phyloP scores from a whole-genome alignment of 1,140 invertebrate genomes.

The Cyclina sinensis region DNA sequence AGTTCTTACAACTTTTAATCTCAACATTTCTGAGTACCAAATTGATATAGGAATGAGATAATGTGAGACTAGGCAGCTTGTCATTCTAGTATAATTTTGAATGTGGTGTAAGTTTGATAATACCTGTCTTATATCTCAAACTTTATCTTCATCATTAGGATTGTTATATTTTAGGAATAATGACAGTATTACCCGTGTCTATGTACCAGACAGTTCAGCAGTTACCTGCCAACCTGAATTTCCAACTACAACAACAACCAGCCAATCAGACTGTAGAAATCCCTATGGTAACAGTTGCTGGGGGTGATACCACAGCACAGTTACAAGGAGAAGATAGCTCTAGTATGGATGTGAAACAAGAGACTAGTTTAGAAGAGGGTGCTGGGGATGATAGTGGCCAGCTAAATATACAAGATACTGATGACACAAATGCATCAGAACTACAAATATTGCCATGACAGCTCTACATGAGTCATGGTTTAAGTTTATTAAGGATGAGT shows the following conservation, averaged over 20 bases:
- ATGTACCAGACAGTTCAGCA: slow-evolving; percentile 94
- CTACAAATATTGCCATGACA: slow-evolving; percentile 6
- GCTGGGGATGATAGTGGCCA: slow-evolving; percentile 14
- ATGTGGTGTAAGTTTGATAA: no score
- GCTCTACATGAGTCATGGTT: no score
- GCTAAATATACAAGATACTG: slow-evolving; percentile 40
- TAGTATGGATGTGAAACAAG: neutral
- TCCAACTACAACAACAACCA: slow-evolving; percentile 41
- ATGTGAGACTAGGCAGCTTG: no score
- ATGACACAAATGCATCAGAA: neutral
- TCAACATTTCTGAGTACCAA: no score
- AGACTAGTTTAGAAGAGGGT: neutral
- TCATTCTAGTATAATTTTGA: no score
- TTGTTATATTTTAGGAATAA: slow-evolving; percentile 93
- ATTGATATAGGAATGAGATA: no score
- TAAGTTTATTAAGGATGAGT: no score
- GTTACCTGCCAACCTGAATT: slow-evolving; percentile 29
- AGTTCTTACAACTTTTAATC: no score
- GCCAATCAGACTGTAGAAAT: slow-evolving; percentile 59
- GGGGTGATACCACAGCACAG: neutral
- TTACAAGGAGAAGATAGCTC: slow-evolving; percentile 31
- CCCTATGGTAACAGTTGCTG: slow-evolving; percentile 50
- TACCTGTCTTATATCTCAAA: no score
- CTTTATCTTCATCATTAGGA: no score
- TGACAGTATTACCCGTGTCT: slow-evolving; percentile 95